Evolutionary conservation across 2,888 invertebrate species (phyloP).

Genomic region (Tridacna gigas): DNA sequence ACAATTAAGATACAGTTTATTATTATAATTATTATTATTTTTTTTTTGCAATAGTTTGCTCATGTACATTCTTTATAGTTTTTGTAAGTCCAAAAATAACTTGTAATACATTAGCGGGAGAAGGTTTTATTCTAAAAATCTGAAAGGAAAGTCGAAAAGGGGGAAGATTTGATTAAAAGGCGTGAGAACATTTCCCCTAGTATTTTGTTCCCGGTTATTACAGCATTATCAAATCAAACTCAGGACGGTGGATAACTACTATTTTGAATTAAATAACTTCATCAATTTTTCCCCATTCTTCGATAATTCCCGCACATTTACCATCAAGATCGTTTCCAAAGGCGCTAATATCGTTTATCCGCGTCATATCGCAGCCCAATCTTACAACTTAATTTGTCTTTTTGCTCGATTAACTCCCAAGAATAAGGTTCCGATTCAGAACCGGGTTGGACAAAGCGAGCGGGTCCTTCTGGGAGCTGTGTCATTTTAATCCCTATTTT

Average conservation of each 20-base stretch:
- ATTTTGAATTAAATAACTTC: slow-evolving; percentile 59
- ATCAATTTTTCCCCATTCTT: slow-evolving; percentile 49
- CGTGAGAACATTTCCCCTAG: slow-evolving; percentile 40
- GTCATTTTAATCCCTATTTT: slow-evolving; percentile 61
- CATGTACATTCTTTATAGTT: no score
- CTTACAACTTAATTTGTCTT: slow-evolving; percentile 63
- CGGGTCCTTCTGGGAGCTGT: slow-evolving; percentile 54
- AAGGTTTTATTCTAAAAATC: no score
- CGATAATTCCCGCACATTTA: slow-evolving; percentile 60
- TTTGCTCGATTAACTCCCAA: slow-evolving; percentile 57
- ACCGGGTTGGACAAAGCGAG: slow-evolving; percentile 42
- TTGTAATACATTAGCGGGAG: no score
- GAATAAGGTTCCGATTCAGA: slow-evolving; percentile 48
- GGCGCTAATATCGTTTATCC: slow-evolving; percentile 30
- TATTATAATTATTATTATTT: no score
- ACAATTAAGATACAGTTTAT: no score
- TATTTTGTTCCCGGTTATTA: slow-evolving; percentile 19
- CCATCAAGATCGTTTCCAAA: slow-evolving; percentile 34
- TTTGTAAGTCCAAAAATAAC: no score
- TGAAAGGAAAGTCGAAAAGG: neutral
- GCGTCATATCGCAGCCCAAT: slow-evolving; percentile 33
- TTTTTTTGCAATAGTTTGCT: no score
- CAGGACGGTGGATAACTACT: slow-evolving; percentile 18
- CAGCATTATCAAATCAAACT: slow-evolving; percentile 18
- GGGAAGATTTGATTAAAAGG: slow-evolving; percentile 24